A percentile compares a stretch with the other conserved stretches of the same genome.
Evolutionary conservation across 2,888 invertebrate genomes (phyloP).

Genomic region (Lysandra coridon): DNA sequence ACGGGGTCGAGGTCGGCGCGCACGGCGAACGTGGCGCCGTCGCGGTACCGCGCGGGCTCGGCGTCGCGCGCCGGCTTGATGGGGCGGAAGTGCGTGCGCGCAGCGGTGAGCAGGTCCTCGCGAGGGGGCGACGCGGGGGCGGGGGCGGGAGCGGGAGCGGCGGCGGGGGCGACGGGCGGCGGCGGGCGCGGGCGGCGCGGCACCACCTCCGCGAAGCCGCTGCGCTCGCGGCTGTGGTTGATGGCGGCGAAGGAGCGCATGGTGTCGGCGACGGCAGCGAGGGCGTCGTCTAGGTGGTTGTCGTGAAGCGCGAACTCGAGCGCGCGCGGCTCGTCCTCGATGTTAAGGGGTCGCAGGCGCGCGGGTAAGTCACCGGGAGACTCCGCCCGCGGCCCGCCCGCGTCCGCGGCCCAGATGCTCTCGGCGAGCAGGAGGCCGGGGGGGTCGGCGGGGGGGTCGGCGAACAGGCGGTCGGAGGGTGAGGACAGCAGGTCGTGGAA

Average conservation of each 20-base stretch:
- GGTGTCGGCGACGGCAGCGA: conserved; percentile 61
- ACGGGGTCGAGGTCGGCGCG: conserved; percentile 82
- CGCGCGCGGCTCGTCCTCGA: conserved; percentile 51
- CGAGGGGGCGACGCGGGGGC: conserved; percentile 59
- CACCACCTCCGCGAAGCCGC: conserved; percentile 82
- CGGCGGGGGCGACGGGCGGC: conserved; percentile 62
- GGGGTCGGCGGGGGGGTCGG: conserved; percentile 65
- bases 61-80: conserved; percentile 87
- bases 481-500: conserved; percentile 81
- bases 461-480: conserved; percentile 74
- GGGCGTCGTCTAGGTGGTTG: conserved; percentile 64
- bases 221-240: conserved; percentile 82
- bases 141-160: conserved; percentile 66
- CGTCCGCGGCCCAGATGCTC: conserved; percentile 61
- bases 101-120: conserved; percentile 88
- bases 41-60: conserved; percentile 72
- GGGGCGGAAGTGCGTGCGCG: conserved; percentile 91
- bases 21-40: conserved; percentile 88
- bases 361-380: conserved; percentile 54
- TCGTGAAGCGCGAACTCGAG: conserved; percentile 63
- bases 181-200: conserved; percentile 75
- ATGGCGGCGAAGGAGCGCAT: conserved; percentile 79
- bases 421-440: conserved; percentile 59
- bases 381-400: conserved; percentile 47
- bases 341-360: conserved; percentile 56